phyloP scores from a whole-genome alignment of 2,888 invertebrate genomes.

The Rhagonycha fulva region DNA sequence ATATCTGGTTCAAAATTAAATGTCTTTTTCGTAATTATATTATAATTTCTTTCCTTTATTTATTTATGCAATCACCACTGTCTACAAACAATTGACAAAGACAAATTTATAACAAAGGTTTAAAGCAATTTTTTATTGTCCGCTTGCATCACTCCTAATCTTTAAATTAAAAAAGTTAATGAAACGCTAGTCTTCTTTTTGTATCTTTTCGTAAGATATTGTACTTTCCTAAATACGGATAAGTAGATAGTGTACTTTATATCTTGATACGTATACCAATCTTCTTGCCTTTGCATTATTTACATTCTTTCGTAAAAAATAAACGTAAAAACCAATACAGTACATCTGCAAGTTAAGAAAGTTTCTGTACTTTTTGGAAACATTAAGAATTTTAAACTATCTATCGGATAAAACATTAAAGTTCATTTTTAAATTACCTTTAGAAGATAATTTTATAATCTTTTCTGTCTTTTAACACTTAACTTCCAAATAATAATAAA shows the following conservation, averaged over 20 bases:
- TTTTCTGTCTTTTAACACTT: no score
- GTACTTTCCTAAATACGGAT: background rate
- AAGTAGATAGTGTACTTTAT: background rate
- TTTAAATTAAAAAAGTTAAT: background rate
- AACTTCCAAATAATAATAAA: no score
- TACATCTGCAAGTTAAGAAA: background rate
- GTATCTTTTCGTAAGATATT: background rate
- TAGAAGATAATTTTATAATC: no score
- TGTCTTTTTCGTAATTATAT: background rate
- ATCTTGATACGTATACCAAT: background rate
- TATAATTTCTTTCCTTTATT: background rate
- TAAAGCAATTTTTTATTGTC: background rate
- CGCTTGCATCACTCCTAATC: background rate
- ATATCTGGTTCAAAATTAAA: no score
- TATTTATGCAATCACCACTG: background rate
- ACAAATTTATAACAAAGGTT: background rate
- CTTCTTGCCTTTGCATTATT: background rate
- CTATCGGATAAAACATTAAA: no score
- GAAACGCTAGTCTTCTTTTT: background rate
- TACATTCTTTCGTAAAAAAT: background rate
- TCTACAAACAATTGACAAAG: background rate
- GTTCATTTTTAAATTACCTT: no score
- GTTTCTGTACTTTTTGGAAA: background rate
- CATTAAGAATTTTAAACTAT: background rate
- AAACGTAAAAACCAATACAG: background rate